Percentiles rank a stretch among this genome's conserved stretches.
Conservation (phyloP, 2,888 invertebrate genomes). For the Pammene fasciana region DNA sequence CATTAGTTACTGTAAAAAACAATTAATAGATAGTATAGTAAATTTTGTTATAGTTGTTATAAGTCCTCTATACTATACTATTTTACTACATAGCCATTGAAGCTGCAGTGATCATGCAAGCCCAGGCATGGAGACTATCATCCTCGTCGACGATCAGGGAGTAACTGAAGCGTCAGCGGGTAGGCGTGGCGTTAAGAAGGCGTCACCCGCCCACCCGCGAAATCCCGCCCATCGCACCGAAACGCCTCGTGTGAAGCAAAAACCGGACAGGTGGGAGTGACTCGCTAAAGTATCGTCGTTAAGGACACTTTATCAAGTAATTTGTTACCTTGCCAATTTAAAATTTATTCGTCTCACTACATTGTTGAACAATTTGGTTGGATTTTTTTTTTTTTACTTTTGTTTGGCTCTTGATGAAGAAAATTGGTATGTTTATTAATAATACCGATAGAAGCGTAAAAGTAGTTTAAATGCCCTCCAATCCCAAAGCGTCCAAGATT, state of each 20-base stretch:
- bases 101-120: neutral
- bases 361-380: constrained; percentile 39
- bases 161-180: constrained; percentile 70
- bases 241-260: constrained; percentile 65
- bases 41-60: too few relatives aligned
- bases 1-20: too few relatives aligned
- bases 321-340: constrained; percentile 76
- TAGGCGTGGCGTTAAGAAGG: constrained; percentile 76
- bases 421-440: neutral
- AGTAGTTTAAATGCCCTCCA: too few relatives aligned
- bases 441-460: too few relatives aligned
- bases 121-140: constrained; percentile 56
- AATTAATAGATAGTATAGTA: too few relatives aligned
- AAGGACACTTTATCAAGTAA: constrained; percentile 82
- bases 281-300: constrained; percentile 73
- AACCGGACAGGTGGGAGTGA: constrained; percentile 78
- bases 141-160: constrained; percentile 66
- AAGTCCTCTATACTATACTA: too few relatives aligned
- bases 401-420: neutral
- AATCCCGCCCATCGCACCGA: constrained; percentile 60
- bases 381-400: neutral
- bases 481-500: too few relatives aligned
- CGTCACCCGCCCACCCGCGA: constrained; percentile 50
- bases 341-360: constrained; percentile 62
- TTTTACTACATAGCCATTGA: too few relatives aligned